A percentile compares a stretch with the other conserved stretches of the same genome.
Conservation (phyloP, 1,140 invertebrate genomes). For the Pomacea maculata region DNA sequence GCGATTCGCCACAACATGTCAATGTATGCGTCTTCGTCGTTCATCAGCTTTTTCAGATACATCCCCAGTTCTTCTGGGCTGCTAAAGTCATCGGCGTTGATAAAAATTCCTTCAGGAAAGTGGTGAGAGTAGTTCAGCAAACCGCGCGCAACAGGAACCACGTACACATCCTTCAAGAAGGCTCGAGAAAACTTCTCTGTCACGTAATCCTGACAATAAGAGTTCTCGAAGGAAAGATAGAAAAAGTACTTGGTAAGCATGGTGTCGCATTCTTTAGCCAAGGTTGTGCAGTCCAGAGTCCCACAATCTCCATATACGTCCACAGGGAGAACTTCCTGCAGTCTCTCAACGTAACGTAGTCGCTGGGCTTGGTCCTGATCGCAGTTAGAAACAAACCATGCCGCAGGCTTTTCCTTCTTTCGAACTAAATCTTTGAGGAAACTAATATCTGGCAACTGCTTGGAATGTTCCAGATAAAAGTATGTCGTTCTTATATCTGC, state of each 20-base stretch:
- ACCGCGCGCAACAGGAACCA: conserved; percentile 67
- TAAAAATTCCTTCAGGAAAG: conserved; percentile 68
- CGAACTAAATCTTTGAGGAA: no score
- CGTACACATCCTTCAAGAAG: conserved; percentile 42
- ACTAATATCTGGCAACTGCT: no score
- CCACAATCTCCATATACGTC: conserved; percentile 47
- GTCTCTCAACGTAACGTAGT: conserved; percentile 29
- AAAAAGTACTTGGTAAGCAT: conserved; percentile 1
- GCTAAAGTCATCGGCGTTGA: no score
- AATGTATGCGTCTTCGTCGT: no score
- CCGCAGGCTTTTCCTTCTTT: no score
- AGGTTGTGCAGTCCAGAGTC: conserved; percentile 45
- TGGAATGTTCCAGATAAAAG: no score
- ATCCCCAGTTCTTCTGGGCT: no score
- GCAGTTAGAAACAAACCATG: conserved; percentile 69
- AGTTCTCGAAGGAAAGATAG: conserved; percentile 52
- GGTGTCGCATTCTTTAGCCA: conserved; percentile 59
- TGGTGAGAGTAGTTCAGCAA: conserved; percentile 69
- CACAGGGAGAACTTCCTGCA: conserved; percentile 32
- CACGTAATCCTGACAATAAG: conserved; percentile 49
- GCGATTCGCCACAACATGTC: no score
- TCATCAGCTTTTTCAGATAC: no score
- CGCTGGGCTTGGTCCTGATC: not conserved
- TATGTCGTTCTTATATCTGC: no score
- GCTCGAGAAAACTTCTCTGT: conserved; percentile 51